Conservation (phyloP, 2,113 vertebrate genomes). For the Alouatta palliata region DNA sequence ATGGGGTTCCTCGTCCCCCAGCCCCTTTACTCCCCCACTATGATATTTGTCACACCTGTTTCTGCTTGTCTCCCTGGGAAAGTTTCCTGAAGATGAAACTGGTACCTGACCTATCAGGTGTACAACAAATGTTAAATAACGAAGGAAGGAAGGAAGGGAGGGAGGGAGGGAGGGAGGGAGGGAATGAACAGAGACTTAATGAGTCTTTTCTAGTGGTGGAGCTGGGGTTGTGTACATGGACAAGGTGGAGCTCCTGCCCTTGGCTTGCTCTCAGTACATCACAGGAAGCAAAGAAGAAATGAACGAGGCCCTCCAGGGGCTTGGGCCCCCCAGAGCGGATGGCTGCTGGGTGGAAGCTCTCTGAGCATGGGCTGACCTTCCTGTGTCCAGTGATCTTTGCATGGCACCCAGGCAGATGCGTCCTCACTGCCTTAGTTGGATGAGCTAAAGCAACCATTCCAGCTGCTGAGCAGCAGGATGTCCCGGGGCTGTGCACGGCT, state of each 20-base stretch:
- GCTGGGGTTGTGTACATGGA: fast-evolving
- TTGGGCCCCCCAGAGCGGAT: fast-evolving
- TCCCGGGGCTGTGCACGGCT: neutral
- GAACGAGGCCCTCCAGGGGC: neutral
- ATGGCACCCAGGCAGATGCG: fast-evolving
- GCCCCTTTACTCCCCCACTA: fast-evolving
- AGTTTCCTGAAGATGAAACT: neutral
- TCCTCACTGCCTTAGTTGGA: fast-evolving
- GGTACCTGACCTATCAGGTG: neutral
- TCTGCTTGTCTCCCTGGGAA: neutral
- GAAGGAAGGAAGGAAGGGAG: fast-evolving
- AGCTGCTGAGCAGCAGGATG: neutral
- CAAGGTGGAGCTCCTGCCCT: too few species aligned
- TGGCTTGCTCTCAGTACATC: neutral
- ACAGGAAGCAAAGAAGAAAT: fast-evolving
- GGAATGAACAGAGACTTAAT: fast-evolving
- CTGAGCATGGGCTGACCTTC: neutral
- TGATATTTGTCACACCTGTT: fast-evolving
- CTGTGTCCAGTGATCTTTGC: neutral
- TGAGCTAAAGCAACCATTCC: neutral
- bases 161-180: too few species aligned
- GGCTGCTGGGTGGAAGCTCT: neutral
- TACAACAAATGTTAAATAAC: neutral
- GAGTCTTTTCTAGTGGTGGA: neutral
- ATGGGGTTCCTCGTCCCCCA: neutral